phyloP scores from a whole-genome alignment of 1,140 invertebrate species.

The Drosophila prosaltans region DNA sequence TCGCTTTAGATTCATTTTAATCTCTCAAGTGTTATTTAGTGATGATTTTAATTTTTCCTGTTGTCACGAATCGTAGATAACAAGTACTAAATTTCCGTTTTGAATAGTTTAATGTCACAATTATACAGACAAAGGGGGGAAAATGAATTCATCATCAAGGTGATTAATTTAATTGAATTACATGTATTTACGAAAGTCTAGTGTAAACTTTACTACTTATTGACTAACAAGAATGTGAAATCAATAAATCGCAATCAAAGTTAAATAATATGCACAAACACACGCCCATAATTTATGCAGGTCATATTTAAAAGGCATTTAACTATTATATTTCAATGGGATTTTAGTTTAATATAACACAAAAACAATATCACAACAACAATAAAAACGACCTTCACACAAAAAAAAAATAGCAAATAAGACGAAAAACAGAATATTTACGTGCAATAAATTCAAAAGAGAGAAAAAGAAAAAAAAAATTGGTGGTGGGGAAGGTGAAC shows the following conservation, averaged over 20 bases:
- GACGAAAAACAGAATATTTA: conserved; percentile 17
- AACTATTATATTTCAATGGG: conserved; percentile 21
- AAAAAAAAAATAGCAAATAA: conserved; percentile 22
- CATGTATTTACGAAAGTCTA: too few relatives aligned
- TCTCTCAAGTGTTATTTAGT: too few relatives aligned
- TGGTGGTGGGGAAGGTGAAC: background rate
- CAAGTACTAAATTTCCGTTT: too few relatives aligned
- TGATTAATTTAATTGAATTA: background rate
- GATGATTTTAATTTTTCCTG: too few relatives aligned
- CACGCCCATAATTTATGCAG: conserved; percentile 1
- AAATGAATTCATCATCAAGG: background rate
- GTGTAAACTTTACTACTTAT: background rate
- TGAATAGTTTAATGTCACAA: too few relatives aligned
- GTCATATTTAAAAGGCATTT: conserved; percentile 30
- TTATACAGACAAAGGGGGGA: background rate
- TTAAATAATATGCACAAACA: conserved; percentile 16
- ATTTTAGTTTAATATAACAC: conserved; percentile 11
- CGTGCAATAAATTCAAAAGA: conserved; percentile 27
- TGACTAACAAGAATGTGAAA: conserved; percentile 4
- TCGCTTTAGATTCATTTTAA: too few relatives aligned
- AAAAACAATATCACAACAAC: conserved; percentile 6
- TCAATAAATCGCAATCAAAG: conserved; percentile 35
- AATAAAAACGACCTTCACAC: conserved; percentile 34
- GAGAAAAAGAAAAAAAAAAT: conserved; percentile 9
- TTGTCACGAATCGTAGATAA: too few relatives aligned